Conservation (phyloP, 2,113 vertebrate genomes). For the Ranitomeya imitator region DNA sequence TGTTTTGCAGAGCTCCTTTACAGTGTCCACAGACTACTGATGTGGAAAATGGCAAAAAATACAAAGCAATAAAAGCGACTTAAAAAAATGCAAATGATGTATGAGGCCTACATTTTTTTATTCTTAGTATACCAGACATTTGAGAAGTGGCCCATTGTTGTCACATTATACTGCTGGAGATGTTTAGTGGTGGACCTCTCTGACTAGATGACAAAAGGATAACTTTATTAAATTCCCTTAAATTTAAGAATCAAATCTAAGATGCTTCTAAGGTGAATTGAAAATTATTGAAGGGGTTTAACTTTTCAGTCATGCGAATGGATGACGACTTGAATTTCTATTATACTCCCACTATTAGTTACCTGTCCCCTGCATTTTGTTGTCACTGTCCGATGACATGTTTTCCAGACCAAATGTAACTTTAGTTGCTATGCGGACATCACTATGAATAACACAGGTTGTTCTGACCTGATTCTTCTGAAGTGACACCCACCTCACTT, state of each 20-base stretch:
- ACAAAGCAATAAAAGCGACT: too few species aligned
- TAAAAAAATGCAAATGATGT: too few species aligned
- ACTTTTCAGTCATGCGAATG: not conserved
- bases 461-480: too few species aligned
- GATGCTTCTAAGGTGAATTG: not conserved
- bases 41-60: too few species aligned
- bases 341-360: not conserved
- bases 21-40: too few species aligned
- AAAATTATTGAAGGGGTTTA: not conserved
- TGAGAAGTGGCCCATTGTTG: not conserved
- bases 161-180: not conserved
- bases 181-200: not conserved
- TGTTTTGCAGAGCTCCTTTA: too few species aligned
- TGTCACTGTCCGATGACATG: not conserved
- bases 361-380: not conserved
- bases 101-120: too few species aligned
- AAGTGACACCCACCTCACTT: not conserved
- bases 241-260: not conserved
- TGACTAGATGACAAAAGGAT: not conserved
- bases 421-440: too few species aligned
- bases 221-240: not conserved
- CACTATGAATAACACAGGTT: not conserved
- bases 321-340: too few species aligned
- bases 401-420: not conserved
- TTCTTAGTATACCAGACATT: not conserved